Conservation (phyloP, 2,888 invertebrate species). For the Tricholauxania praeusta region DNA sequence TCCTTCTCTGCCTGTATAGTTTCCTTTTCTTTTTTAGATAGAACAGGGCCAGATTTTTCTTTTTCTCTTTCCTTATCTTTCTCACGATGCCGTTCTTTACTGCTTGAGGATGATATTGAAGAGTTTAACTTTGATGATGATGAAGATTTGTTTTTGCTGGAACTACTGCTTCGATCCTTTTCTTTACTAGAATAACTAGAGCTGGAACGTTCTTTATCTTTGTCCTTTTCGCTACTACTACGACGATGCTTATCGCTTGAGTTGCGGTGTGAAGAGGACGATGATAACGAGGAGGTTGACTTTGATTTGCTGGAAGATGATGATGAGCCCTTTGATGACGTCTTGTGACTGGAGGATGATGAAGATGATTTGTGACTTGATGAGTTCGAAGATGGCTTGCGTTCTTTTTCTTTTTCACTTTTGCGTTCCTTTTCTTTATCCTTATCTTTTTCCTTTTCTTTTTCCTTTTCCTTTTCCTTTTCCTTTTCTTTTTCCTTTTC, state of each 20-base stretch:
- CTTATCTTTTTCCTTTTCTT: conserved; percentile 57
- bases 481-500: conserved; percentile 25
- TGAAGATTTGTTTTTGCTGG: conserved; percentile 54
- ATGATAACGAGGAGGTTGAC: conserved; percentile 51
- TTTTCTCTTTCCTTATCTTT: conserved; percentile 64
- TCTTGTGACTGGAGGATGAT: conserved; percentile 66
- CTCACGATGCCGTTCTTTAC: conserved; percentile 69
- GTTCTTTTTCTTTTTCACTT: conserved; percentile 55
- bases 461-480: conserved; percentile 52
- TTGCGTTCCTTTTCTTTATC: conserved; percentile 54
- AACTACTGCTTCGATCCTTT: conserved; percentile 63
- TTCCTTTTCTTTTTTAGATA: conserved; percentile 51
- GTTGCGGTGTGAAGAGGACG: conserved; percentile 62
- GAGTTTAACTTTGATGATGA: conserved; percentile 51
- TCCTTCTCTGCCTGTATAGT: conserved; percentile 75
- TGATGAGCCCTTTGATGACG: conserved; percentile 35
- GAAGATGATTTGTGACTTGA: conserved; percentile 67
- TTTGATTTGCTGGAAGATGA: conserved; percentile 52
- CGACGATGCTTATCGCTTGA: conserved; percentile 68
- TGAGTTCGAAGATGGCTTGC: conserved; percentile 62
- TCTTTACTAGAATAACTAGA: conserved; percentile 61
- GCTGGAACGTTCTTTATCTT: conserved; percentile 56
- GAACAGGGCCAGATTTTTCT: conserved; percentile 50
- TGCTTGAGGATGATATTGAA: conserved; percentile 47
- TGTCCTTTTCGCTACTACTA: conserved; percentile 53